phyloP scores from a whole-genome alignment of 2,113 vertebrate genomes.

The Euleptes europaea region DNA sequence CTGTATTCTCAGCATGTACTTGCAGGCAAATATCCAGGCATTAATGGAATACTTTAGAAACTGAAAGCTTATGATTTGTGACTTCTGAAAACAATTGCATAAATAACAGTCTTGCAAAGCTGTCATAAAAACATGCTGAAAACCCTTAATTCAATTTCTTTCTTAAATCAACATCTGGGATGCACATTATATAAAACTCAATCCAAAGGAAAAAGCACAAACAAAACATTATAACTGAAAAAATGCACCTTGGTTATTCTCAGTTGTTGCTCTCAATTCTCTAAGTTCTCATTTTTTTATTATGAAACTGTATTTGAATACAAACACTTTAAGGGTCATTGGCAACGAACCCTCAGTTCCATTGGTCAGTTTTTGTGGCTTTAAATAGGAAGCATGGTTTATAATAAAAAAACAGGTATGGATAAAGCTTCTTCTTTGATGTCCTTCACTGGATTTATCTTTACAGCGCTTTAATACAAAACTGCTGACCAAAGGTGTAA shows the following conservation, averaged over 20 bases:
- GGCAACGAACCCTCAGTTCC: not conserved
- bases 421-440: not conserved
- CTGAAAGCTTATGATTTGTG: not conserved
- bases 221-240: not conserved
- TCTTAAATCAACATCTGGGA: not conserved
- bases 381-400: not conserved
- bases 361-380: not conserved
- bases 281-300: not conserved
- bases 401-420: not conserved
- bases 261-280: not conserved
- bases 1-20: not conserved
- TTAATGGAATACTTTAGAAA: not conserved
- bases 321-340: conserved; percentile 2
- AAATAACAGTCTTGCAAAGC: not conserved
- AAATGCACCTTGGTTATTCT: not conserved
- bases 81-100: not conserved
- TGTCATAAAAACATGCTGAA: not conserved
- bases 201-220: not conserved
- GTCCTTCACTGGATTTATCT: conserved; percentile 37
- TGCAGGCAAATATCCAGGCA: not conserved
- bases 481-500: conserved; percentile 39
- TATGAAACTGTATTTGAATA: not conserved
- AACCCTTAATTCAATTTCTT: not conserved
- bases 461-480: not conserved
- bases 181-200: not conserved